Evolutionary conservation across 1,140 invertebrate genomes (phyloP).

Genomic region (Propsilocerus akamusi): DNA sequence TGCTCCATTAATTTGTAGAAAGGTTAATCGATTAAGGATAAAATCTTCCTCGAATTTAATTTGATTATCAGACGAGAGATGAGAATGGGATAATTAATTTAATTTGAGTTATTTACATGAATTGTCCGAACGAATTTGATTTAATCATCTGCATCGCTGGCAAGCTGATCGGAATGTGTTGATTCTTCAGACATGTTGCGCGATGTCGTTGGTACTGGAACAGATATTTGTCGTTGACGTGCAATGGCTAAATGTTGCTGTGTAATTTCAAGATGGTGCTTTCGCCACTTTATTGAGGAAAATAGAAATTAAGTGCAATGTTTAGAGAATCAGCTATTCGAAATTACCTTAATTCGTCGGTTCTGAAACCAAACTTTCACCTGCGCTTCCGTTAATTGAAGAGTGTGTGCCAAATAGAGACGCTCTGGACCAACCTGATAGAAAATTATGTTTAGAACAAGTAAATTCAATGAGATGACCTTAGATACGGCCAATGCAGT

Average conservation of each 20-base stretch:
- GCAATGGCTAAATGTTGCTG: conserved; percentile 67
- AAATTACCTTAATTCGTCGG: conserved; percentile 84
- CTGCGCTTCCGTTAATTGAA: conserved; percentile 71
- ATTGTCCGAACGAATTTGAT: too few relatives aligned
- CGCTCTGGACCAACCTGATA: conserved; percentile 72
- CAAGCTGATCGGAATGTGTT: not conserved
- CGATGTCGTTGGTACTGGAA: not conserved
- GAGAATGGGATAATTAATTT: too few relatives aligned
- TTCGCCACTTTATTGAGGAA: too few relatives aligned
- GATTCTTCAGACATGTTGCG: not conserved
- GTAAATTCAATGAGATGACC: not conserved
- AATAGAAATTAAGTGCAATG: too few relatives aligned
- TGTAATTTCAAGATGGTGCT: conserved; percentile 79
- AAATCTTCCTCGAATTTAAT: too few relatives aligned
- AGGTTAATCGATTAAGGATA: too few relatives aligned
- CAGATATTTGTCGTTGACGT: conserved; percentile 31
- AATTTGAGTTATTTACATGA: too few relatives aligned
- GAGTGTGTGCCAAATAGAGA: conserved; percentile 67
- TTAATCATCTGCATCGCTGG: not conserved
- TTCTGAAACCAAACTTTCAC: conserved; percentile 98
- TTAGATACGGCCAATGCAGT: not conserved
- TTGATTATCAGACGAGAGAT: too few relatives aligned
- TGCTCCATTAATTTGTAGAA: too few relatives aligned
- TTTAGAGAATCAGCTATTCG: too few relatives aligned
- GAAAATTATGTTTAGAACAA: not conserved